These are phyloP conservation scores for Sus cebifrons DNA, from an alignment of 2,797 vertebrate species.

Conservation along the genomic window DNA sequence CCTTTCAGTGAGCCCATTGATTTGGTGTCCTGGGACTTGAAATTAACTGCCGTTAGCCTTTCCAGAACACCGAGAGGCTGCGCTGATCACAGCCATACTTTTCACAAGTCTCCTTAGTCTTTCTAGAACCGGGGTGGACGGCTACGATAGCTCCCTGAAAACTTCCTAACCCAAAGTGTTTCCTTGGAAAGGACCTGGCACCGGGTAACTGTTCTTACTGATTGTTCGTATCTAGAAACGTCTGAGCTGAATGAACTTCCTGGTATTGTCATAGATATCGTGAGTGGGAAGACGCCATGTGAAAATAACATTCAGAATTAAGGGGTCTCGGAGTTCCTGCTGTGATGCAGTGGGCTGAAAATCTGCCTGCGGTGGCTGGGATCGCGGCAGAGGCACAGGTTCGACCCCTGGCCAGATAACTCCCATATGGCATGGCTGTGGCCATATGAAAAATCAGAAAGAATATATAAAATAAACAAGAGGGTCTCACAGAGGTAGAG, in stretches of 20 bases:
- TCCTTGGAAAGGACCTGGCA: neutral
- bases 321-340: neutral
- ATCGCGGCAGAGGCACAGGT: too few species aligned
- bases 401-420: too few species aligned
- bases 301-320: conserved; percentile 74
- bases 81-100: neutral
- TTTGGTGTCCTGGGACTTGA: neutral
- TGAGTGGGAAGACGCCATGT: neutral
- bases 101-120: neutral
- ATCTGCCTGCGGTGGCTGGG: too few species aligned
- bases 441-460: too few species aligned
- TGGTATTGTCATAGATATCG: conserved; percentile 1
- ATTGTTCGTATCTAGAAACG: conserved; percentile 56
- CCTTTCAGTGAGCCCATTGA: neutral
- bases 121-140: neutral
- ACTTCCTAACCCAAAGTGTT: conserved; percentile 21
- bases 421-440: too few species aligned
- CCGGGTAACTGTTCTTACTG: neutral
- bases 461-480: too few species aligned
- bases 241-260: conserved; percentile 29
- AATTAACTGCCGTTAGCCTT: neutral
- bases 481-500: neutral
- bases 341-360: too few species aligned
- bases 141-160: neutral
- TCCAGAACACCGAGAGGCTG: neutral